Percentiles rank a stretch among this genome's conserved stretches.
Conservation (phyloP, 2,888 invertebrate species). For the Zootermopsis nevadensis region DNA sequence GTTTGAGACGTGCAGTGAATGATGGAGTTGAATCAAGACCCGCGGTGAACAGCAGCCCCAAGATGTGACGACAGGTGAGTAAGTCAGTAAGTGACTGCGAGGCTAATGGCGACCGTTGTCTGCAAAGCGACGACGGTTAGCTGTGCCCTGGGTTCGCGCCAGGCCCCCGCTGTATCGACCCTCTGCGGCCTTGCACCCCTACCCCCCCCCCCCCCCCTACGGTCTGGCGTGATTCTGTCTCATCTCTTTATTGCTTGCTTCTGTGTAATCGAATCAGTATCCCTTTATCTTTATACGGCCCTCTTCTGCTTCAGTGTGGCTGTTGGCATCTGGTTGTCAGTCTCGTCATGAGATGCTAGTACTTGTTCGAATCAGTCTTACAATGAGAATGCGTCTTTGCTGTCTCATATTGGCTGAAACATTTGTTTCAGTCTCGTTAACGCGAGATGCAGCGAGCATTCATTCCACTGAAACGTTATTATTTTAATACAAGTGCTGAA, state of each 20-base stretch:
- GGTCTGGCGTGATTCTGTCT: not conserved
- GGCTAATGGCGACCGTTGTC: not conserved
- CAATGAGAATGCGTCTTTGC: too few relatives aligned
- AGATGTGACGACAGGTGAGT: not conserved
- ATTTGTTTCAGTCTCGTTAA: too few relatives aligned
- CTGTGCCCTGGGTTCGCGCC: not conserved
- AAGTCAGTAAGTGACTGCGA: too few relatives aligned
- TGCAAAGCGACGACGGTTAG: not conserved
- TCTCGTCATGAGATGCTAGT: too few relatives aligned
- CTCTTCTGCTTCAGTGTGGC: too few relatives aligned
- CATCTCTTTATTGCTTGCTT: not conserved
- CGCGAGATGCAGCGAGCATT: too few relatives aligned
- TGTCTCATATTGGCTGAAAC: too few relatives aligned
- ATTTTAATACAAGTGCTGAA: too few relatives aligned
- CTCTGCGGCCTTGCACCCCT: not conserved
- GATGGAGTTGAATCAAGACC: not conserved
- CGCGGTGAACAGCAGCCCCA: not conserved
- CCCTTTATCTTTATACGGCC: not conserved
- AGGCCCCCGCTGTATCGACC: constrained; percentile 7
- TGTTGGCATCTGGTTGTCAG: too few relatives aligned
- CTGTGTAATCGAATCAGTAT: not conserved
- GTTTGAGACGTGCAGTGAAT: constrained; percentile 3
- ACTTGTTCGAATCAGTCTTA: too few relatives aligned
- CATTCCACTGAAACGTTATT: too few relatives aligned
- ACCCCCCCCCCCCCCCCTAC: not conserved